Evolutionary conservation across 2,888 invertebrate species (phyloP).

Genomic region (Bugula neritina): DNA sequence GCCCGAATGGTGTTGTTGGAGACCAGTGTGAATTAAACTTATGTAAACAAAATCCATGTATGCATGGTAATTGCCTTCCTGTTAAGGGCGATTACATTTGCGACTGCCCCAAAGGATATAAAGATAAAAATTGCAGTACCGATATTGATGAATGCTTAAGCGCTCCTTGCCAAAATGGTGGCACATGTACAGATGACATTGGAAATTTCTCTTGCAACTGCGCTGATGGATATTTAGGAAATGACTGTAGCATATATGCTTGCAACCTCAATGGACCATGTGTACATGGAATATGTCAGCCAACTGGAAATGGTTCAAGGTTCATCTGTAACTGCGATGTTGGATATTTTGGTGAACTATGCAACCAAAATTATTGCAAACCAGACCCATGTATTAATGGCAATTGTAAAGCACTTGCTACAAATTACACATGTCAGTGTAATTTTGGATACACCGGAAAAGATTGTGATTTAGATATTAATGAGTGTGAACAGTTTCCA

Average conservation of each 20-base stretch:
- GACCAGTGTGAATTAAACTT: conserved; percentile 76
- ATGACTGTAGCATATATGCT: conserved; percentile 58
- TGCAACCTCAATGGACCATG: conserved; percentile 59
- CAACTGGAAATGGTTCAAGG: neutral
- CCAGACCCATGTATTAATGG: conserved; percentile 2
- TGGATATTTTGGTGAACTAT: neutral
- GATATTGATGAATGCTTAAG: conserved; percentile 66
- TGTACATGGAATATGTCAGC: neutral
- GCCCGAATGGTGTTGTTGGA: conserved; percentile 76
- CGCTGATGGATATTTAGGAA: conserved; percentile 37
- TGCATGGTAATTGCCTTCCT: conserved; percentile 60
- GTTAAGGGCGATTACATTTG: conserved; percentile 30
- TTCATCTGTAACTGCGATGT: conserved; percentile 9
- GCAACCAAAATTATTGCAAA: conserved; percentile 12
- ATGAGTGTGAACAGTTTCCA: neutral
- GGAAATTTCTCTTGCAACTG: conserved; percentile 43
- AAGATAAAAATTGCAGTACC: conserved; percentile 73
- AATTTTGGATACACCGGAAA: neutral
- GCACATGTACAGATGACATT: conserved; percentile 52
- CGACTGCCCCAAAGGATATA: conserved; percentile 74
- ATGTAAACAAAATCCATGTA: conserved; percentile 75
- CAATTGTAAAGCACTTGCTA: neutral
- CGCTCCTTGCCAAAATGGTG: conserved; percentile 68
- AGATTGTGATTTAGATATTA: neutral
- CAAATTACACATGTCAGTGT: neutral